A percentile compares a stretch with the other conserved stretches of the same genome.
phyloP scores from a whole-genome alignment of 2,888 invertebrate genomes.

The Rhagonycha lutea region DNA sequence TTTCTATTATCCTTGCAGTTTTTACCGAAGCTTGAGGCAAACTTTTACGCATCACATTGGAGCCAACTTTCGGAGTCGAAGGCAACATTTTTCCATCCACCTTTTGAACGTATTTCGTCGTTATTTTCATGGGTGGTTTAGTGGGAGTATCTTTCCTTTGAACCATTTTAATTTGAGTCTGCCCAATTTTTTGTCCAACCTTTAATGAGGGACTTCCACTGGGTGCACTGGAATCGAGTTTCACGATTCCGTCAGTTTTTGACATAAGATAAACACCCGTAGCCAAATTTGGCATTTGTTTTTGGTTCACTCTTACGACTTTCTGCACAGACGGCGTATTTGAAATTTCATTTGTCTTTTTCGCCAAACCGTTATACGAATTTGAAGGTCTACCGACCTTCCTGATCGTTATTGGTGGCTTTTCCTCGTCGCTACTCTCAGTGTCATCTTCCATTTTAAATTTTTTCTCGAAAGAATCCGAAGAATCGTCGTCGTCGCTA shows the following conservation, averaged over 20 bases:
- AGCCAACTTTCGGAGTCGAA: conserved; percentile 29
- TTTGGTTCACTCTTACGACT: conserved; percentile 74
- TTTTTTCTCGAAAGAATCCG: conserved; percentile 49
- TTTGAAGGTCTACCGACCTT: conserved; percentile 24
- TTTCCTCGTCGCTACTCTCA: conserved; percentile 40
- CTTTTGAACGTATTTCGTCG: neutral
- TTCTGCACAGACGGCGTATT: conserved; percentile 64
- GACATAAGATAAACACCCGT: conserved; percentile 78
- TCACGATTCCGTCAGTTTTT: conserved; percentile 75
- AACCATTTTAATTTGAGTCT: conserved; percentile 58
- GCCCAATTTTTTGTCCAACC: conserved; percentile 58
- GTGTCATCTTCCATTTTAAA: conserved; percentile 50
- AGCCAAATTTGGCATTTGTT: conserved; percentile 67
- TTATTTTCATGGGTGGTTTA: neutral
- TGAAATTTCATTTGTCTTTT: conserved; percentile 44
- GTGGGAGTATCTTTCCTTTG: conserved; percentile 31
- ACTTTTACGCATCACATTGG: conserved; percentile 14
- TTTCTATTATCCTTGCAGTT: neutral
- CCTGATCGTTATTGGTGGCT: conserved; percentile 31
- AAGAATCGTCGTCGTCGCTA: conserved; percentile 46
- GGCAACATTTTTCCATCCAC: conserved; percentile 12
- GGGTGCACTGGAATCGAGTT: conserved; percentile 63
- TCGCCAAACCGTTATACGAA: conserved; percentile 41
- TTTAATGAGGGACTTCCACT: conserved; percentile 52
- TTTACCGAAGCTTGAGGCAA: neutral